These are phyloP conservation scores for Darwinula stevensoni DNA, from an alignment of 2,888 invertebrate genomes.

Conservation along the genomic window DNA sequence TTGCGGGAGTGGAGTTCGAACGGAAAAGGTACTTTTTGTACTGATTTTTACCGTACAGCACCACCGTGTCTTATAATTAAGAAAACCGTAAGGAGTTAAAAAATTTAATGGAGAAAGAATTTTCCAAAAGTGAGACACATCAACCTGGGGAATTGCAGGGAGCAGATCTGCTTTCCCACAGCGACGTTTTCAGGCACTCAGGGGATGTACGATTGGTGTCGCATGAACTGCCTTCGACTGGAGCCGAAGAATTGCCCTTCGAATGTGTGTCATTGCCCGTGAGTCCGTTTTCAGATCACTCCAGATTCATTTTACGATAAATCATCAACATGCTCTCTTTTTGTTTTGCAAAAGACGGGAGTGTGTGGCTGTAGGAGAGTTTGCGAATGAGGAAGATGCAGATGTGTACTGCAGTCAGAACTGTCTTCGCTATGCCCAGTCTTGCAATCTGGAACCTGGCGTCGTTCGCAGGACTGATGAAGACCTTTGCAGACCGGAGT, in stretches of 20 bases:
- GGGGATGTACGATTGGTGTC: constrained; percentile 54
- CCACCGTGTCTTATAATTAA: too few species aligned
- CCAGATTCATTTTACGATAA: neutral
- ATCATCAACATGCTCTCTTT: neutral
- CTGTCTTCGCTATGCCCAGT: neutral
- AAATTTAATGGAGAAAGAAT: too few species aligned
- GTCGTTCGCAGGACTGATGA: neutral
- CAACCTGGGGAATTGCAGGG: too few species aligned
- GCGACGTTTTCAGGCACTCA: constrained; percentile 22
- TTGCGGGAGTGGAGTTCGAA: too few species aligned
- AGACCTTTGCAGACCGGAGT: neutral
- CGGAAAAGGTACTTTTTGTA: too few species aligned
- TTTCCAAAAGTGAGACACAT: too few species aligned
- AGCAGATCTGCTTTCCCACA: too few species aligned
- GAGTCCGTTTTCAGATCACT: neutral
- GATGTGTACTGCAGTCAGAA: constrained; percentile 1
- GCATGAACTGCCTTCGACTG: constrained; percentile 35
- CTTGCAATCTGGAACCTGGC: neutral
- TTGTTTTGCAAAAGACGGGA: constrained; percentile 1
- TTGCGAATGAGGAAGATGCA: neutral
- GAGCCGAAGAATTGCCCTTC: constrained; percentile 3
- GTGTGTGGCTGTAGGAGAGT: neutral
- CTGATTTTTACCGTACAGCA: too few species aligned
- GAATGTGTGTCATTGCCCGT: neutral
- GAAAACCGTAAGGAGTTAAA: too few species aligned